Evolutionary conservation across 2,888 invertebrate genomes (phyloP), one percentile per base, ranked within the genome.

Genomic region (Branchipolynoe longqiensis): DNA sequence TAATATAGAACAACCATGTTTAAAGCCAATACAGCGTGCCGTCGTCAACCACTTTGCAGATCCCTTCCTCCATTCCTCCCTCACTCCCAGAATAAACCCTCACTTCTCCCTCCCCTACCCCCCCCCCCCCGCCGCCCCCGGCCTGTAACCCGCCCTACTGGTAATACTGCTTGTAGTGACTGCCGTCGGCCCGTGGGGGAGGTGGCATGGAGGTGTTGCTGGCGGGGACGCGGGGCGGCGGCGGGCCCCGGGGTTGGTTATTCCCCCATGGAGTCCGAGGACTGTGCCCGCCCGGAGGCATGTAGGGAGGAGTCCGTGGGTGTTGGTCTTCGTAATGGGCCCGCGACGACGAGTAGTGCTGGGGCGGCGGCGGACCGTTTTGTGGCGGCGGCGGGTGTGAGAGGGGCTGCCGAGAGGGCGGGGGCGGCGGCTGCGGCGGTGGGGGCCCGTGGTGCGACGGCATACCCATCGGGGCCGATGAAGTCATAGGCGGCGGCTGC

Each of bases 221-320:
- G n/a, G 56, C 22, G 1, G 84, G 84, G 22, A 56, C 48, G 4
- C 69, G 59, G 28, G 82, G 31, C 31, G 69, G 86, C 6, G 74
- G 83, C 14, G 48, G 85, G 31, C 74, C 85, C 36, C 82, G 41
- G n/a, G 59, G 84, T 22, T 73, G 84, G 41, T 36, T 41, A 1
- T 25, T 59, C 1, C 81, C 81, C 56, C 81, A 54, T 28, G 86
- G 85, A 18, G 83, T 59, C 69, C 86, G 12, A 0, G 86, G 86
- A 40, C 85, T 84, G 82, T 84, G 84, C 18, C 86, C 85, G 8
- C 86, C 85, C 6, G 62, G 82, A 6, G 78, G 85, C 54, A 58
- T 62, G 31, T 78, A 85, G n/a, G 85, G 74, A 3, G 85, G 78
- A 58, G 73, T 84, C 8, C 73, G 62, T 6, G 83, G 83, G 58